Evolutionary conservation across 2,113 vertebrate species (phyloP).

Genomic region (Uropsilus gracilis): DNA sequence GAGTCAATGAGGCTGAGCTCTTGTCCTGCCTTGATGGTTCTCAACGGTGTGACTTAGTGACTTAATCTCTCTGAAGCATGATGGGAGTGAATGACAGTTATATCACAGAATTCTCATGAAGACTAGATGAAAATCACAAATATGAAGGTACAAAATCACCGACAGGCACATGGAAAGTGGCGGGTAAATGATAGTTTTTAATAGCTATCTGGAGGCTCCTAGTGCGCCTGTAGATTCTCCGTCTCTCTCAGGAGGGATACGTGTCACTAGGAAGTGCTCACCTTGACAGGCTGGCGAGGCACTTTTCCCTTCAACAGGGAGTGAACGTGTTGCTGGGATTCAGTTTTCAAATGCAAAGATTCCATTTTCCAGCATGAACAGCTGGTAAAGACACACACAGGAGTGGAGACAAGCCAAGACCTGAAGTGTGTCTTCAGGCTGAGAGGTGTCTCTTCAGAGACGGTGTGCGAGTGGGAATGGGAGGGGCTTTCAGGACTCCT

Average conservation of each 20-base stretch:
- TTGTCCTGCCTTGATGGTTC: not conserved
- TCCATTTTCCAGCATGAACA: not conserved
- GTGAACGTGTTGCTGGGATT: not conserved
- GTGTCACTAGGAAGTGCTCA: not conserved
- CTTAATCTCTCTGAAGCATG: not conserved
- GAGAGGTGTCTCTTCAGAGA: not conserved
- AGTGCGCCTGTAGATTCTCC: not conserved
- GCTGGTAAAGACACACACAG: not conserved
- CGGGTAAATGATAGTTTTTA: not conserved
- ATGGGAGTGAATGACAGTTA: not conserved
- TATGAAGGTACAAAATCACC: not conserved
- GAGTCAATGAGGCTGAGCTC: not conserved
- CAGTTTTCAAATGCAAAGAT: not conserved
- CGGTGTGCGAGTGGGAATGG: not conserved
- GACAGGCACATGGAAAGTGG: not conserved
- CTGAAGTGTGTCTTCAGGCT: too few species aligned
- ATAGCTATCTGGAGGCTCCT: not conserved
- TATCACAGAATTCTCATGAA: not conserved
- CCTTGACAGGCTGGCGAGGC: not conserved
- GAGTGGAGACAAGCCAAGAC: not conserved
- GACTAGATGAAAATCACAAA: not conserved
- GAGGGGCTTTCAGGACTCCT: not conserved
- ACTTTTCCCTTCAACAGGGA: not conserved
- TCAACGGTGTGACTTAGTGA: not conserved
- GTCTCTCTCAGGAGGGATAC: not conserved